These are phyloP conservation scores for Aselliscus stoliczkanus DNA, from an alignment of 2,797 vertebrate species.

Conservation along the genomic window DNA sequence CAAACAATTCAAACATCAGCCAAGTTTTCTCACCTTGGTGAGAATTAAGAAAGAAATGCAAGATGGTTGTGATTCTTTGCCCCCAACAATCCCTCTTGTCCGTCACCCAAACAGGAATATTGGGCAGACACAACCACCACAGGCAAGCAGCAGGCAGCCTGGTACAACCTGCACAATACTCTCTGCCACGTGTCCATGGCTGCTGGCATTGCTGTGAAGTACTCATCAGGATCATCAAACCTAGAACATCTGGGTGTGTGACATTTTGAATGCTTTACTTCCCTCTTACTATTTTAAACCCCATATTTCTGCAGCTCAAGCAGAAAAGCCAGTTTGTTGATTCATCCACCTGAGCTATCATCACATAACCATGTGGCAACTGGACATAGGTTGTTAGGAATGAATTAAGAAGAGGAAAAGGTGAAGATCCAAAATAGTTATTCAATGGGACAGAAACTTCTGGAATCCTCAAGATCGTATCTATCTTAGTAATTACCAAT, in stretches of 20 bases:
- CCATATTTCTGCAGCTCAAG: background rate
- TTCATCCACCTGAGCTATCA: background rate
- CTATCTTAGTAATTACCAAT: background rate
- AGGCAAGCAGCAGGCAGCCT: background rate
- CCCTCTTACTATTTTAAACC: background rate
- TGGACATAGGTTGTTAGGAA: background rate
- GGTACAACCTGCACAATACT: background rate
- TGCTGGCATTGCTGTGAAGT: background rate
- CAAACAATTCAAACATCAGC: background rate
- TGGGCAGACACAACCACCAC: too few species aligned
- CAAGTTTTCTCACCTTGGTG: background rate
- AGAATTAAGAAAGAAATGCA: background rate
- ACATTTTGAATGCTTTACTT: background rate
- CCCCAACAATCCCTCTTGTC: background rate
- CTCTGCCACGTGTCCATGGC: fast-evolving
- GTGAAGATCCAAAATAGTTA: background rate
- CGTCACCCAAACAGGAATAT: background rate
- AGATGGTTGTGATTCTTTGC: background rate
- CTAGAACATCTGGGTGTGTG: background rate
- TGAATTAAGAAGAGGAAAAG: background rate
- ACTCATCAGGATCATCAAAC: background rate
- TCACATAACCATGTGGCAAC: fast-evolving
- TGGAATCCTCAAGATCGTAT: background rate
- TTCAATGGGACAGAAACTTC: background rate
- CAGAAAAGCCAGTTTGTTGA: background rate